Conservation (phyloP, 2,113 vertebrate genomes). For the Halichoeres trimaculatus region DNA sequence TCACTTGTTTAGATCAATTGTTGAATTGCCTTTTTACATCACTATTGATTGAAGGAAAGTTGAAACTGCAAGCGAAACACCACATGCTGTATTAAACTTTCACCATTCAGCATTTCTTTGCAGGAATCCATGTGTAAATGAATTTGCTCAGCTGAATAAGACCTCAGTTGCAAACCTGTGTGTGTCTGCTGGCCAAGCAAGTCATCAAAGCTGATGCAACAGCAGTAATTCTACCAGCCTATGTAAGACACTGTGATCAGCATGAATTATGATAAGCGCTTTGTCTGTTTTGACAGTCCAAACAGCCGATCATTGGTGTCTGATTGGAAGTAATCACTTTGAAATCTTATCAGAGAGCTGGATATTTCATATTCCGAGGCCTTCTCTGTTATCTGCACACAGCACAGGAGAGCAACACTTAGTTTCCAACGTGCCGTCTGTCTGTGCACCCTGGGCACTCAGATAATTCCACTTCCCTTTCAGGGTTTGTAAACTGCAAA, state of each 20-base stretch:
- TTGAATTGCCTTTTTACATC: slow-evolving; percentile 36
- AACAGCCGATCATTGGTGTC: slow-evolving; percentile 67
- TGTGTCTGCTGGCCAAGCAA: slow-evolving; percentile 68
- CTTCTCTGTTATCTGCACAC: slow-evolving; percentile 66
- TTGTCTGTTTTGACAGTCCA: slow-evolving; percentile 59
- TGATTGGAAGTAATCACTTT: slow-evolving; percentile 70
- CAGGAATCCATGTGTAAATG: slow-evolving; percentile 74
- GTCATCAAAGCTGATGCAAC: slow-evolving; percentile 61
- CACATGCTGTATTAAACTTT: slow-evolving; percentile 49
- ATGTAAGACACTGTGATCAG: slow-evolving; percentile 37
- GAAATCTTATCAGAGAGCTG: slow-evolving; percentile 70
- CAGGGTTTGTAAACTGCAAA: slow-evolving; percentile 45
- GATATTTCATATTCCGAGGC: slow-evolving; percentile 46
- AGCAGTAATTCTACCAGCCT: slow-evolving; percentile 59
- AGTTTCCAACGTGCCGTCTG: slow-evolving; percentile 38
- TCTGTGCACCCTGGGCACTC: slow-evolving; percentile 47
- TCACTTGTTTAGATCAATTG: slow-evolving; percentile 36
- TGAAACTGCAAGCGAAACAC: slow-evolving; percentile 18
- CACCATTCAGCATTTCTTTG: slow-evolving; percentile 77
- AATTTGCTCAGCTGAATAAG: slow-evolving; percentile 77
- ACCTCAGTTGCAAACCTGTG: slow-evolving; percentile 55
- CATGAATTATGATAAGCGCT: slow-evolving; percentile 56
- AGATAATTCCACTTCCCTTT: slow-evolving; percentile 69
- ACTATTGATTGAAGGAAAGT: slow-evolving; percentile 48
- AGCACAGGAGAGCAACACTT: slow-evolving; percentile 36